These are phyloP conservation scores for Amphiura filiformis DNA, from an alignment of 35 echinoderm and acorn worm genomes.

Conservation along the genomic window DNA sequence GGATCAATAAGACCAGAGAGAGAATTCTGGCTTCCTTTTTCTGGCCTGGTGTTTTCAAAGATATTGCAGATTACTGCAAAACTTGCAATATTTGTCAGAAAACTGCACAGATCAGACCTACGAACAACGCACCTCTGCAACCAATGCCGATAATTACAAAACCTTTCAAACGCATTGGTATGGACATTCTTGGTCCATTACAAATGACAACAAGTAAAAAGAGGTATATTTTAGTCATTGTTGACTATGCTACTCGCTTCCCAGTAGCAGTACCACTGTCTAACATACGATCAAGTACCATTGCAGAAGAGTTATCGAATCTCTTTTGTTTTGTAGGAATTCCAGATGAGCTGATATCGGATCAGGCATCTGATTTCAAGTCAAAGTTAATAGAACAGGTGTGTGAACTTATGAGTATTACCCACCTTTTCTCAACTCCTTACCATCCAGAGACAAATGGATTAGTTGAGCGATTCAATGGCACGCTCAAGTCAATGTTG, in stretches of 20 bases:
- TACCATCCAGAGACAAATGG: conserved; percentile 23
- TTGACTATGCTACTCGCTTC: conserved; percentile 24
- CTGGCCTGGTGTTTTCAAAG: too few species aligned
- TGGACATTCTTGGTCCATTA: background rate
- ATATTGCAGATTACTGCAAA: too few species aligned
- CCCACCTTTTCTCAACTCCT: background rate
- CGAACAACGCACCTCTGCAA: too few species aligned
- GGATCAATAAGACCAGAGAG: background rate
- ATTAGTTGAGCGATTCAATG: conserved; percentile 4
- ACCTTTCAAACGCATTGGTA: conserved; percentile 19
- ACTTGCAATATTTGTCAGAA: too few species aligned
- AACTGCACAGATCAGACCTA: too few species aligned
- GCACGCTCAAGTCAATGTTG: conserved; percentile 39
- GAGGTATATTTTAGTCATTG: background rate
- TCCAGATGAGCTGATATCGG: conserved; percentile 22
- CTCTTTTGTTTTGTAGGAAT: conserved; percentile 18
- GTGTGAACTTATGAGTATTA: background rate
- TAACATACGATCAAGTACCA: conserved; percentile 13
- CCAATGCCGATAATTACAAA: background rate
- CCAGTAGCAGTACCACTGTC: conserved; percentile 20
- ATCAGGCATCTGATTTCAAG: conserved; percentile 37
- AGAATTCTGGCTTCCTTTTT: background rate
- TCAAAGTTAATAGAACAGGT: background rate
- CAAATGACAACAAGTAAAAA: background rate
- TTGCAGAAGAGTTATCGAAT: conserved; percentile 56